Percentiles rank a stretch among this genome's conserved stretches.
These are phyloP conservation scores for Synanthedon formicaeformis DNA, from an alignment of 2,888 invertebrate genomes.

Conservation along the genomic window DNA sequence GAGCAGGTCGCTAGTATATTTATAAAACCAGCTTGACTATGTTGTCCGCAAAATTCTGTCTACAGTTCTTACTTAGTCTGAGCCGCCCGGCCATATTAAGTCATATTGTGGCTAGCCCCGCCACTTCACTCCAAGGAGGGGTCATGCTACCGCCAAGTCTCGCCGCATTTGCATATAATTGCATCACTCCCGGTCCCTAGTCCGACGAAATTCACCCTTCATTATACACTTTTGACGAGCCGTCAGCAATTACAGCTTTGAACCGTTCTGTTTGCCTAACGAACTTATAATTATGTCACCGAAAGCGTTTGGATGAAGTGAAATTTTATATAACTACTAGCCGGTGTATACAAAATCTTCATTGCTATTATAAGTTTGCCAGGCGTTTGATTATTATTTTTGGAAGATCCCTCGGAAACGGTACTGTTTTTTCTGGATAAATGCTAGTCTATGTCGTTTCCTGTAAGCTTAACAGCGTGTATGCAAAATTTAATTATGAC, in stretches of 20 bases:
- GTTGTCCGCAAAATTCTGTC: too few relatives aligned
- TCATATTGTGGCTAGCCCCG: conserved; percentile 14
- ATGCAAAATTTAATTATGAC: too few relatives aligned
- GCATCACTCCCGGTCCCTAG: conserved; percentile 21
- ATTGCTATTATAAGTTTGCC: too few relatives aligned
- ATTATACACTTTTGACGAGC: conserved; percentile 12
- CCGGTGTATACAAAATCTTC: too few relatives aligned
- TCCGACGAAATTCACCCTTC: conserved; percentile 1
- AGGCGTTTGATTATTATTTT: too few relatives aligned
- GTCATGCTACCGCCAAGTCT: conserved; percentile 25
- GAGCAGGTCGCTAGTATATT: too few relatives aligned
- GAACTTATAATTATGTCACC: background rate
- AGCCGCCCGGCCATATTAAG: conserved; percentile 21
- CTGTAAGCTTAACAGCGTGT: too few relatives aligned
- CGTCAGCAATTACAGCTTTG: conserved; percentile 5
- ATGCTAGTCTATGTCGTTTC: too few relatives aligned
- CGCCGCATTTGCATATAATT: conserved; percentile 52
- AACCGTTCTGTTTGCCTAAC: conserved; percentile 2
- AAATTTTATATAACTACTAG: background rate
- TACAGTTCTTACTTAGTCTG: too few relatives aligned
- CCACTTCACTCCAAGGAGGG: conserved; percentile 15
- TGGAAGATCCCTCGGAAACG: too few relatives aligned
- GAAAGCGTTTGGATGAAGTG: background rate
- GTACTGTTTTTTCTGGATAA: too few relatives aligned
- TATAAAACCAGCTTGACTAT: too few relatives aligned